A percentile compares a stretch with the other conserved stretches of the same genome.
Conservation (phyloP, 2,888 invertebrate species). For the Cephus sareptanus region DNA sequence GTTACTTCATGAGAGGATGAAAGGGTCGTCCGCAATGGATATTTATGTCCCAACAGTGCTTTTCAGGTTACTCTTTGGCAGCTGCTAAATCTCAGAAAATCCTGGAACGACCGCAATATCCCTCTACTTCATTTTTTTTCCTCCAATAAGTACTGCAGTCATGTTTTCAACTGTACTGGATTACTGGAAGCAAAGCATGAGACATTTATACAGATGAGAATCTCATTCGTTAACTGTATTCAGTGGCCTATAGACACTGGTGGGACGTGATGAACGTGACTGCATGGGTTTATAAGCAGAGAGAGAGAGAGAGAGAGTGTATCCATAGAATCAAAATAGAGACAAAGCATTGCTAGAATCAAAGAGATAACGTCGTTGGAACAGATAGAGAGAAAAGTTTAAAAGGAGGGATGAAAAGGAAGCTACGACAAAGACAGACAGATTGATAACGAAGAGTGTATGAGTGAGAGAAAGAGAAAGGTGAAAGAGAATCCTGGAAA, state of each 20-base stretch:
- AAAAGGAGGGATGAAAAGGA: not conserved
- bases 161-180: not conserved
- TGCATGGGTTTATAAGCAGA: not conserved
- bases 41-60: not conserved
- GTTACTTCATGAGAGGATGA: not conserved
- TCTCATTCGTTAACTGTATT: not conserved
- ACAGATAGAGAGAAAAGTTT: not conserved
- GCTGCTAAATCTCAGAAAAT: not conserved
- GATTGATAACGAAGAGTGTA: too few relatives aligned
- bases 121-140: not conserved
- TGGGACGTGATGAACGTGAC: not conserved
- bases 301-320: too few relatives aligned
- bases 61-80: not conserved
- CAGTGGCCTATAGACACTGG: not conserved
- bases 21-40: not conserved
- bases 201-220: not conserved
- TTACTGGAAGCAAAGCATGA: not conserved
- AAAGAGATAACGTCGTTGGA: not conserved
- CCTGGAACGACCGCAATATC: not conserved
- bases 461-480: too few relatives aligned
- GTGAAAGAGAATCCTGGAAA: not conserved
- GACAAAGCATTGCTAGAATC: not conserved
- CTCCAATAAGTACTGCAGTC: not conserved
- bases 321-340: not conserved
- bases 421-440: not conserved